Conservation (phyloP, 2,888 invertebrate species). For the Diarsia dahlii region DNA sequence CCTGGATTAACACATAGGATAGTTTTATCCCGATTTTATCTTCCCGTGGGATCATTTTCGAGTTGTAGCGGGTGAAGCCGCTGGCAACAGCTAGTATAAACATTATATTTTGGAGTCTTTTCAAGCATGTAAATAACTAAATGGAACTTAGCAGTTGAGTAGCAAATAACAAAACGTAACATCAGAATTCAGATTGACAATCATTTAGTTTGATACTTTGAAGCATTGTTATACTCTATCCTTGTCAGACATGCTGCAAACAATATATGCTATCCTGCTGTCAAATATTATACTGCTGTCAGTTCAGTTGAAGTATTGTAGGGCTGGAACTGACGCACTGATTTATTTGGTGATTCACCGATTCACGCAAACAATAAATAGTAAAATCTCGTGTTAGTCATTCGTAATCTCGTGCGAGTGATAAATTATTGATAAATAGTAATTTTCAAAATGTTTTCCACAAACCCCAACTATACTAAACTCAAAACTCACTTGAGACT, state of each 20-base stretch:
- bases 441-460: conserved; percentile 94
- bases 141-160: background rate
- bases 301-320: too few species aligned
- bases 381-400: conserved; percentile 64
- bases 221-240: background rate
- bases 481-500: conserved; percentile 98
- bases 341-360: conserved; percentile 63
- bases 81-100: too few species aligned
- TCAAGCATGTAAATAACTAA: background rate
- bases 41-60: too few species aligned
- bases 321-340: background rate
- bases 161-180: conserved; percentile 25
- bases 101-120: background rate
- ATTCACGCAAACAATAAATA: conserved; percentile 67
- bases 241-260: conserved; percentile 8
- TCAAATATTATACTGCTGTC: conserved; percentile 3
- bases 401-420: conserved; percentile 43
- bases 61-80: too few species aligned
- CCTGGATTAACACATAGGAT: too few species aligned
- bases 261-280: conserved; percentile 15
- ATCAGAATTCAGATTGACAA: conserved; percentile 17
- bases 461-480: conserved; percentile 98
- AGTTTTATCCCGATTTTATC: too few species aligned
- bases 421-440: conserved; percentile 45
- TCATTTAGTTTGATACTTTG: background rate